Percentiles rank a stretch among this genome's conserved stretches.
Evolutionary conservation across 2,113 vertebrate species (phyloP).

Genomic region (Corythornis cristatus): DNA sequence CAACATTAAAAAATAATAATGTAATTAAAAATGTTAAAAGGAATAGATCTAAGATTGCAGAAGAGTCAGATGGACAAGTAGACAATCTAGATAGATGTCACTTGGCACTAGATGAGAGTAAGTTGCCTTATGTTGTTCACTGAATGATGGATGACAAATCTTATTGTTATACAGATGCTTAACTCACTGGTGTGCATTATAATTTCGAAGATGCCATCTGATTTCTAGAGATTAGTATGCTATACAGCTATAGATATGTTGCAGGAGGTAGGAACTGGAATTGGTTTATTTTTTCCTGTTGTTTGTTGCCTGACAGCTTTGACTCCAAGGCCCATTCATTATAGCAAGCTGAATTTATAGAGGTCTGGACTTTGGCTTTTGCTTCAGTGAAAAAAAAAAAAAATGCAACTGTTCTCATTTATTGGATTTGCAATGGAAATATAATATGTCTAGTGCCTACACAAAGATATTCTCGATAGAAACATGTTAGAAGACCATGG

Average conservation of each 20-base stretch:
- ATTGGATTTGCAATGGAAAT: conserved; percentile 63
- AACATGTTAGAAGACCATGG: not conserved
- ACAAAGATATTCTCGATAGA: conserved; percentile 2
- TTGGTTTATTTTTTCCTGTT: conserved; percentile 69
- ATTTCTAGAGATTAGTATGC: conserved; percentile 74
- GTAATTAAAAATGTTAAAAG: not conserved
- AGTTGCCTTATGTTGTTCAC: conserved; percentile 65
- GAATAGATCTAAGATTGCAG: conserved; percentile 18
- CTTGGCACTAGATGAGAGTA: conserved; percentile 66
- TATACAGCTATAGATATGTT: conserved; percentile 44
- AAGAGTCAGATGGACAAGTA: conserved; percentile 47
- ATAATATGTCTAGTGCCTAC: conserved; percentile 40
- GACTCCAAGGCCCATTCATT: conserved; percentile 67
- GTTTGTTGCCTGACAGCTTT: conserved; percentile 71
- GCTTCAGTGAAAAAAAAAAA: not conserved
- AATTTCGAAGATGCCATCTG: conserved; percentile 73
- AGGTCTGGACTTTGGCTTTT: conserved; percentile 60
- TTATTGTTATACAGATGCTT: conserved; percentile 76
- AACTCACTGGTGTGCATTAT: conserved; percentile 68
- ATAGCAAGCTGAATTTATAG: conserved; percentile 65
- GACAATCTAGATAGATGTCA: conserved; percentile 61
- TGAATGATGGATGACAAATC: conserved; percentile 73
- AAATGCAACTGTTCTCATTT: not conserved
- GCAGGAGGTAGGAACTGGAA: conserved; percentile 43
- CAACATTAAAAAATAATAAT: not conserved